These are phyloP conservation scores for Rostratula benghalensis DNA, from an alignment of 2,113 vertebrate species.

Conservation along the genomic window DNA sequence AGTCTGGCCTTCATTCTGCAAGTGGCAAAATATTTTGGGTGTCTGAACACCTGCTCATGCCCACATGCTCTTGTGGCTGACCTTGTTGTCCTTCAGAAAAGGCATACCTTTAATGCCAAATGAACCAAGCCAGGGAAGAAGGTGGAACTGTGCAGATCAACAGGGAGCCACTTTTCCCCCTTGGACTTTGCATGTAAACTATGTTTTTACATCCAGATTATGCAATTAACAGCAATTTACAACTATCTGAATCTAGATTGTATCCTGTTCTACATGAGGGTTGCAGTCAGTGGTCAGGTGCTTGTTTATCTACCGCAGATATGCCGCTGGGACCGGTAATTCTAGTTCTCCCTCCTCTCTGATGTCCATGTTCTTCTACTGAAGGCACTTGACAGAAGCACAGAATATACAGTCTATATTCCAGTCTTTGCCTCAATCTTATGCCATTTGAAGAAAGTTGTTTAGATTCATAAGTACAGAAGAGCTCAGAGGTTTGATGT, in stretches of 20 bases:
- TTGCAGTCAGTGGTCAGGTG: not conserved
- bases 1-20: not conserved
- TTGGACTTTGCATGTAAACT: not conserved
- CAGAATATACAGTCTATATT: not conserved
- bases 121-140: not conserved
- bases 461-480: not conserved
- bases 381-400: not conserved
- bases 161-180: not conserved
- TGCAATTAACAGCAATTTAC: not conserved
- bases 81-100: not conserved
- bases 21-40: not conserved
- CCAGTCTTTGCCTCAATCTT: not conserved
- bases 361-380: not conserved
- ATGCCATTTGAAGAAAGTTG: not conserved
- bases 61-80: not conserved
- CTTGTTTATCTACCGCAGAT: not conserved
- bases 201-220: not conserved
- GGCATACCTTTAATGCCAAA: not conserved
- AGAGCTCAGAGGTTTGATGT: not conserved
- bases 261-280: not conserved
- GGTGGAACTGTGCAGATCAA: not conserved
- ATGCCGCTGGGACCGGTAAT: not conserved
- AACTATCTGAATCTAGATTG: not conserved
- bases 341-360: not conserved
- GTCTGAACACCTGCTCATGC: not conserved